Conservation (phyloP, 2,797 vertebrate species). For the Geotrypetes seraphini region DNA sequence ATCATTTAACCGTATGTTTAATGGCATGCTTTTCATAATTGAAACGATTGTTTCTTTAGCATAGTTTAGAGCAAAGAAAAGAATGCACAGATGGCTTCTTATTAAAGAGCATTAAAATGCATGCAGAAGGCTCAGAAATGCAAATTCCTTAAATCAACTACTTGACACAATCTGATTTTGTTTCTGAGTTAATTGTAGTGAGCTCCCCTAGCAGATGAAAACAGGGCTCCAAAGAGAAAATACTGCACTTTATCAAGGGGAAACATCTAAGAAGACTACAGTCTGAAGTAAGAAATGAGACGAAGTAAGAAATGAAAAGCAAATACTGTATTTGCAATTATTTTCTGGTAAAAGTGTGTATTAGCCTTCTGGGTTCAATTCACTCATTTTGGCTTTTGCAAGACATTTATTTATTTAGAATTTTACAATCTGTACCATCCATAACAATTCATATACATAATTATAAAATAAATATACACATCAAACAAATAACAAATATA, state of each 20-base stretch:
- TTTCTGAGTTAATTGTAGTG: slow-evolving; percentile 23
- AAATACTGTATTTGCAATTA: too few relatives aligned
- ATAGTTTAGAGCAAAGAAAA: slow-evolving; percentile 18
- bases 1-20: slow-evolving; percentile 15
- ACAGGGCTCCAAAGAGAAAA: slow-evolving; percentile 5
- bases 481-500: too few relatives aligned
- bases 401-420: too few relatives aligned
- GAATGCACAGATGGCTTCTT: slow-evolving; percentile 25
- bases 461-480: too few relatives aligned
- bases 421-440: too few relatives aligned
- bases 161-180: slow-evolving; percentile 25
- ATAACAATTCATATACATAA: too few relatives aligned
- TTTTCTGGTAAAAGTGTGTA: too few relatives aligned
- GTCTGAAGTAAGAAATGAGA: neutral
- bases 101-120: slow-evolving; percentile 35
- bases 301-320: too few relatives aligned
- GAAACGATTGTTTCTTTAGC: slow-evolving; percentile 18
- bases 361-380: too few relatives aligned
- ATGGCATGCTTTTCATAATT: slow-evolving; percentile 12
- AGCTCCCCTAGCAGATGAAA: slow-evolving; percentile 22
- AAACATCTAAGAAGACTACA: neutral
- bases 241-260: slow-evolving; percentile 24
- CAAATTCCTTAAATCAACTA: slow-evolving; percentile 29
- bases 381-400: too few relatives aligned
- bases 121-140: slow-evolving; percentile 27